phyloP scores from a whole-genome alignment of 92 coral and sea anemone species.

The Zoanthus solanderi region DNA sequence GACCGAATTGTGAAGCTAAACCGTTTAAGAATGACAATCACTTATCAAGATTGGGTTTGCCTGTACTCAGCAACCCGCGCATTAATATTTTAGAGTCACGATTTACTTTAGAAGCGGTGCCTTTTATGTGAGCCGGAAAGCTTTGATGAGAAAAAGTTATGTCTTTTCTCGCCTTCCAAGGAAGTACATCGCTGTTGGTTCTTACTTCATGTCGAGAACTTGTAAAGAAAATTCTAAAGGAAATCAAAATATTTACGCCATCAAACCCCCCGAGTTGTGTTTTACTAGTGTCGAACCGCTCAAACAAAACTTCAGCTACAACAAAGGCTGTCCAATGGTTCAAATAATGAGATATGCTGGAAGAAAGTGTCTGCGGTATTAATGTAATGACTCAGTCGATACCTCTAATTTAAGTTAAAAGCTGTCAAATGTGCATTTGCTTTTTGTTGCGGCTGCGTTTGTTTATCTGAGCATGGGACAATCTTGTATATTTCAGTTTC shows the following conservation, averaged over 20 bases:
- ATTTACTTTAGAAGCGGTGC: slow-evolving; percentile 71
- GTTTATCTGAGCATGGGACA: background rate
- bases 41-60: slow-evolving; percentile 66
- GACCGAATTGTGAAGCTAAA: slow-evolving; percentile 61
- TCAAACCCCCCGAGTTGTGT: slow-evolving; percentile 17
- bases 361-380: slow-evolving; percentile 43
- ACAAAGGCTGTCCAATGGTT: slow-evolving; percentile 45
- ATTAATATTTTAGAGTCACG: slow-evolving; percentile 74
- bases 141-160: slow-evolving; percentile 91
- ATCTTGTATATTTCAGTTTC: slow-evolving; percentile 4
- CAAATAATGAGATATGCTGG: slow-evolving; percentile 43
- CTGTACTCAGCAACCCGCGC: slow-evolving; percentile 58
- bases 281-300: slow-evolving; percentile 4
- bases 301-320: slow-evolving; percentile 31
- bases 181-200: slow-evolving; percentile 60
- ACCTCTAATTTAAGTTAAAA: slow-evolving; percentile 21
- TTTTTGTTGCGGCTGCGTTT: slow-evolving; percentile 16
- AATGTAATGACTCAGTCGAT: slow-evolving; percentile 29
- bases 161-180: slow-evolving; percentile 64
- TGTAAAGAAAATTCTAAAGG: slow-evolving; percentile 34
- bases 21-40: slow-evolving; percentile 57
- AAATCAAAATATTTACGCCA: slow-evolving; percentile 65
- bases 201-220: slow-evolving; percentile 61
- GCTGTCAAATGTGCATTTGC: slow-evolving; percentile 65
- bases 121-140: slow-evolving; percentile 81